Percentiles rank a stretch among this genome's conserved stretches.
Evolutionary conservation across 2,797 vertebrate genomes (phyloP).

Genomic region (Parotocinclus haroldoi): DNA sequence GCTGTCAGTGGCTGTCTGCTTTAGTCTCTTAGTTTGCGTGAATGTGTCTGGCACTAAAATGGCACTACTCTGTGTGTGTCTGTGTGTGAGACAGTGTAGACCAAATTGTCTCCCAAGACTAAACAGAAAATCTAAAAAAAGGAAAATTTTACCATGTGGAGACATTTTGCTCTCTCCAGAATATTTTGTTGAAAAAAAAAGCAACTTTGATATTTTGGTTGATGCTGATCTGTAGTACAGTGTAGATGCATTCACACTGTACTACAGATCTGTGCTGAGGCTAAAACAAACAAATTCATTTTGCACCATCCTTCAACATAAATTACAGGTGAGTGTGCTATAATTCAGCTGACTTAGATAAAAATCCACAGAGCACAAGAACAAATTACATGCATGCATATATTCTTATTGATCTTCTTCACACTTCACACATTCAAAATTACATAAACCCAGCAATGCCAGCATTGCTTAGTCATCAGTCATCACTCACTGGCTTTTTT

Average conservation of each 20-base stretch:
- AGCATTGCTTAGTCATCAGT: constrained; percentile 14
- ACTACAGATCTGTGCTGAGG: no score
- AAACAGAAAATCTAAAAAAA: no score
- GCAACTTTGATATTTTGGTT: no score
- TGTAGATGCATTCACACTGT: no score
- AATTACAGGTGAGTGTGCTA: neutral
- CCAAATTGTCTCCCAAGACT: no score
- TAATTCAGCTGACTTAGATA: neutral
- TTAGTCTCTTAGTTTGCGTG: constrained; percentile 4
- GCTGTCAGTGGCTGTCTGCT: constrained; percentile 23
- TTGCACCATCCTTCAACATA: neutral
- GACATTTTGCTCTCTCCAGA: no score
- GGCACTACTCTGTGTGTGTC: neutral
- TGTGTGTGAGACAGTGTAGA: neutral
- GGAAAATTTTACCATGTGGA: no score
- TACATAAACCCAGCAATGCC: constrained; percentile 22
- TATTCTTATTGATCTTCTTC: constrained; percentile 20
- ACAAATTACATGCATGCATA: constrained; percentile 5
- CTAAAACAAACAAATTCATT: no score
- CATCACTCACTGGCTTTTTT: neutral
- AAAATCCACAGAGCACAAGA: constrained; percentile 10
- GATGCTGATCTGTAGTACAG: no score
- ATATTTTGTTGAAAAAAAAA: no score
- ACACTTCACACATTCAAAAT: constrained; percentile 6
- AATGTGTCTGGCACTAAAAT: neutral